phyloP scores from a whole-genome alignment of 2,888 invertebrate genomes.

The Cheilosia impressa region DNA sequence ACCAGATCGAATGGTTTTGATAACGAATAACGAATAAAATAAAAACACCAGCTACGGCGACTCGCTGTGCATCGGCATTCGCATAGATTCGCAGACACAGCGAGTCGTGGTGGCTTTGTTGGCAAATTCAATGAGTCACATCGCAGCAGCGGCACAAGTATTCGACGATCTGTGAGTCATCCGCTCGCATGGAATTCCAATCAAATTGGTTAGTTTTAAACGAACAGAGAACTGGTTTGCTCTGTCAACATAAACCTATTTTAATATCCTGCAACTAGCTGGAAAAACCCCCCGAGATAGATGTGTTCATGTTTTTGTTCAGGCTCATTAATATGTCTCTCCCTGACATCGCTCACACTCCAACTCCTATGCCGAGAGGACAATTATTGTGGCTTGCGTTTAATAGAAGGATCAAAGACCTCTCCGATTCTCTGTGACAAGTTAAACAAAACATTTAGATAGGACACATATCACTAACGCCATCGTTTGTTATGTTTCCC shows the following conservation, averaged over 20 bases:
- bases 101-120: constrained; percentile 8
- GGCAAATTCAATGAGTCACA: constrained; percentile 32
- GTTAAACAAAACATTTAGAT: constrained; percentile 59
- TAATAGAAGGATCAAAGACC: constrained; percentile 33
- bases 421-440: constrained; percentile 43
- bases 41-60: constrained; percentile 6
- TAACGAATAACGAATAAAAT: constrained; percentile 34
- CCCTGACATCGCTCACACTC: not conserved
- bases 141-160: not conserved
- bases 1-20: constrained; percentile 43
- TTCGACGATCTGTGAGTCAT: constrained; percentile 51
- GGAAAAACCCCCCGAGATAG: constrained; percentile 7
- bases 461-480: constrained; percentile 58
- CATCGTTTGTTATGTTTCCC: constrained; percentile 48
- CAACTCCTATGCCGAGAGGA: constrained; percentile 24
- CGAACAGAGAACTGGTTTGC: not conserved
- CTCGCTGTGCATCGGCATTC: not conserved
- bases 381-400: constrained; percentile 41
- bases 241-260: constrained; percentile 29
- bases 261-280: constrained; percentile 59
- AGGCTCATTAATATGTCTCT: not conserved
- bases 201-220: constrained; percentile 40
- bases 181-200: constrained; percentile 26
- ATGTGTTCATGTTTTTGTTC: not conserved
- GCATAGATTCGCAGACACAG: not conserved